These are phyloP conservation scores for Phataginus tetradactyla DNA, from an alignment of 2,797 vertebrate genomes.

Conservation along the genomic window DNA sequence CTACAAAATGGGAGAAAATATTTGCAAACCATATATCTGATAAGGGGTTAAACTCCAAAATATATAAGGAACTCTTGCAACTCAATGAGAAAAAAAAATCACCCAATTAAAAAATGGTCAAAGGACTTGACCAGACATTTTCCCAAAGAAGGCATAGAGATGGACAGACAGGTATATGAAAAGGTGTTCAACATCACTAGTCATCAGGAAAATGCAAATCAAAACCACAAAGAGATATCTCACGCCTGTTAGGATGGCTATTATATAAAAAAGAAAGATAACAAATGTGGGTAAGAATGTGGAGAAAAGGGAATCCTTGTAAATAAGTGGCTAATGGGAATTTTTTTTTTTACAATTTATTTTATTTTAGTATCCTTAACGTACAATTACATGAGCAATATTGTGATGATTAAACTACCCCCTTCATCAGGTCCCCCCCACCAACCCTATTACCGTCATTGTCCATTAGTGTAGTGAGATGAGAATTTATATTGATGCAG, in stretches of 20 bases:
- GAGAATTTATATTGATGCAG: neutral
- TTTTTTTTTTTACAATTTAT: no score
- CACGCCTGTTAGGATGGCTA: neutral
- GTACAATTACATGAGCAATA: no score
- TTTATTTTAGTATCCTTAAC: no score
- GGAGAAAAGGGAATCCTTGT: neutral
- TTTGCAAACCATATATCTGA: neutral
- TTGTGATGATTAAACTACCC: no score
- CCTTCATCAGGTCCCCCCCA: no score
- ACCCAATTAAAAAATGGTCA: neutral
- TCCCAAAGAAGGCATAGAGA: neutral
- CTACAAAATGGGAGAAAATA: neutral
- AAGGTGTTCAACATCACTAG: neutral
- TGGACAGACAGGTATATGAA: neutral
- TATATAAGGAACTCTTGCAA: neutral
- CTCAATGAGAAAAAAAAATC: neutral
- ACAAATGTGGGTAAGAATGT: neutral
- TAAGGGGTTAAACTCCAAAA: neutral
- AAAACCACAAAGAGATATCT: neutral
- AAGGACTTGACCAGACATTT: neutral
- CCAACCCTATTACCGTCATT: no score
- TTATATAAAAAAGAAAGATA: neutral
- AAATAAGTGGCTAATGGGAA: neutral
- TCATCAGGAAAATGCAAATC: neutral
- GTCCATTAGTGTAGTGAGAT: no score